Evolutionary conservation across 2,888 invertebrate species (phyloP).

Genomic region (Chymomyza procnemis): DNA sequence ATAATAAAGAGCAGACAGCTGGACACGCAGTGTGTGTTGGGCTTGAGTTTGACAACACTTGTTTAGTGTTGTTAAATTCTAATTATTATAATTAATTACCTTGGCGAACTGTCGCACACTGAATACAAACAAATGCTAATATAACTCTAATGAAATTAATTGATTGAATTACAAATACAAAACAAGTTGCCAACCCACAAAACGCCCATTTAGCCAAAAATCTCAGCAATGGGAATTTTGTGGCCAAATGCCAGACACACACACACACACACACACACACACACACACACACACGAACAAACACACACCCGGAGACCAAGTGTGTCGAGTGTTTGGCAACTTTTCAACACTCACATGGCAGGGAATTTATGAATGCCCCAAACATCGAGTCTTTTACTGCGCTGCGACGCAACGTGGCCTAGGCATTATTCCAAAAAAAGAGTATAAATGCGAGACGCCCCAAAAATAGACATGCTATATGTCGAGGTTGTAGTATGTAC

Average conservation of each 20-base stretch:
- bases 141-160: conserved; percentile 66
- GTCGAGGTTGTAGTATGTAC: conserved; percentile 30
- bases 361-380: conserved; percentile 50
- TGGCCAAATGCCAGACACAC: conserved; percentile 50
- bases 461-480: conserved; percentile 66
- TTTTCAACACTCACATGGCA: conserved; percentile 59
- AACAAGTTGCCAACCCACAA: conserved; percentile 4
- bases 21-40: neutral
- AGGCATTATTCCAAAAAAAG: conserved; percentile 67
- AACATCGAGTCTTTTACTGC: conserved; percentile 27
- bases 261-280: conserved; percentile 12
- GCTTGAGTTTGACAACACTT: neutral
- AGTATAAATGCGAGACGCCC: conserved; percentile 66
- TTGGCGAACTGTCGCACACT: neutral
- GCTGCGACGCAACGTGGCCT: conserved; percentile 28
- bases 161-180: conserved; percentile 64
- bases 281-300: conserved; percentile 32
- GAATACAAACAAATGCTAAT: conserved; percentile 53
- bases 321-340: conserved; percentile 38
- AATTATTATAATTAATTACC: conserved; percentile 70
- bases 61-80: conserved; percentile 58
- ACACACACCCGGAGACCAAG: conserved; percentile 63
- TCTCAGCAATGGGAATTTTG: neutral
- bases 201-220: neutral
- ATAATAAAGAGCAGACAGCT: neutral